Conservation (phyloP, 2,113 vertebrate genomes). For the Tachuris rubrigastra region DNA sequence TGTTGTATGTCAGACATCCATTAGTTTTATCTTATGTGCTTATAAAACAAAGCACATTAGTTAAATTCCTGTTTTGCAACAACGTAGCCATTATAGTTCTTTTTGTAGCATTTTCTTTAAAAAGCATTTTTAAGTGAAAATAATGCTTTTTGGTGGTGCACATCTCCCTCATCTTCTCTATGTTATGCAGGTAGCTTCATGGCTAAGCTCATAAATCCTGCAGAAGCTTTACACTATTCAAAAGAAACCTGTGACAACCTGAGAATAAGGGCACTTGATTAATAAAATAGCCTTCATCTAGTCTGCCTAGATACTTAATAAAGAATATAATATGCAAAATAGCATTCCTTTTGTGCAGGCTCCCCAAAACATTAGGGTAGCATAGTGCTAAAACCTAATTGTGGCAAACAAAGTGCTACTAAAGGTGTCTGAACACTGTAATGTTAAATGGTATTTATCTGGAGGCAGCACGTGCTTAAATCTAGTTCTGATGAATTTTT, state of each 20-base stretch:
- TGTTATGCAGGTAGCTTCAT: not conserved
- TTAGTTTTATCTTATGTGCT: not conserved
- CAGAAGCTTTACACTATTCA: not conserved
- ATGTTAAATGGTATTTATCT: not conserved
- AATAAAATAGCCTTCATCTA: not conserved
- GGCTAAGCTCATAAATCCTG: not conserved
- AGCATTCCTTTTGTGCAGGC: not conserved
- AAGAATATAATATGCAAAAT: not conserved
- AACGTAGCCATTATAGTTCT: not conserved
- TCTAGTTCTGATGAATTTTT: not conserved
- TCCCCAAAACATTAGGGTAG: not conserved
- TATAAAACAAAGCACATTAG: not conserved
- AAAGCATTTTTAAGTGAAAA: not conserved
- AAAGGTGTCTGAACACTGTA: not conserved
- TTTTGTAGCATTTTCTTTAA: not conserved
- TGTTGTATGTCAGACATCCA: not conserved
- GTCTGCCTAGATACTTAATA: not conserved
- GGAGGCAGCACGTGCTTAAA: not conserved
- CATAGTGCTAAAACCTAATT: not conserved
- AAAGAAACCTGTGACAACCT: not conserved
- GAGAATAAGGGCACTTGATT: not conserved
- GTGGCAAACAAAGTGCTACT: not conserved
- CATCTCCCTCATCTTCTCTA: fast-evolving
- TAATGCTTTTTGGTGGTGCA: not conserved
- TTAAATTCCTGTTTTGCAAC: not conserved